These are phyloP conservation scores for Lacerta viridis DNA, from an alignment of 2,797 vertebrate genomes.

Conservation along the genomic window DNA sequence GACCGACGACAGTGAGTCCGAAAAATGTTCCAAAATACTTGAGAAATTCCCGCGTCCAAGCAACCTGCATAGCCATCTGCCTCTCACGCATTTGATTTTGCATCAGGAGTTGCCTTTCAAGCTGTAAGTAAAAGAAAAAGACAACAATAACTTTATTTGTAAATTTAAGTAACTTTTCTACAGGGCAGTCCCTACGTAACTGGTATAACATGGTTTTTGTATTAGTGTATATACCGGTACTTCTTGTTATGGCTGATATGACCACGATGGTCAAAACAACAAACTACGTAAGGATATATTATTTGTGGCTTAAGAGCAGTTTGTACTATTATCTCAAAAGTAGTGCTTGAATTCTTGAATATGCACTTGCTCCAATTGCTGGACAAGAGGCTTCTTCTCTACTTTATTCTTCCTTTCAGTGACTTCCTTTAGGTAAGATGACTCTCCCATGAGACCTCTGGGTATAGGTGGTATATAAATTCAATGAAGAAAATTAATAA, in stretches of 20 bases:
- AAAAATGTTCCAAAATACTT: conserved; percentile 91
- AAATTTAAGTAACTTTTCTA: neutral
- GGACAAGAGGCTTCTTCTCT: neutral
- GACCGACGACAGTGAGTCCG: conserved; percentile 80
- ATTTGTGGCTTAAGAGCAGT: neutral
- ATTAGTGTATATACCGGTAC: too few species aligned
- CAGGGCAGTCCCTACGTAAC: neutral
- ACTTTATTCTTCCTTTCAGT: neutral
- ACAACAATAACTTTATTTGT: conserved; percentile 61
- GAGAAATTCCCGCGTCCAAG: conserved; percentile 90
- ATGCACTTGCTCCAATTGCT: neutral
- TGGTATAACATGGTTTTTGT: neutral
- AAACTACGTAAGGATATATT: too few species aligned
- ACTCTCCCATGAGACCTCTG: neutral
- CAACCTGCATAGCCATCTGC: conserved; percentile 92
- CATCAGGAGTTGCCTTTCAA: conserved; percentile 92
- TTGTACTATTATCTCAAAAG: neutral
- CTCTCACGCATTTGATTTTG: conserved; percentile 93
- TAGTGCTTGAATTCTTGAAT: neutral
- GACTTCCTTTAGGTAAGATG: conserved; percentile 28
- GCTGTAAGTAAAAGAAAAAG: conserved; percentile 72
- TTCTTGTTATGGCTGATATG: too few species aligned
- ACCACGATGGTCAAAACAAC: too few species aligned
- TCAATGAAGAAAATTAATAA: too few species aligned
- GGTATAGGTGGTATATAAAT: too few species aligned